phyloP scores from a whole-genome alignment of 2,797 vertebrate genomes.

The Aulostomus chinensis region DNA sequence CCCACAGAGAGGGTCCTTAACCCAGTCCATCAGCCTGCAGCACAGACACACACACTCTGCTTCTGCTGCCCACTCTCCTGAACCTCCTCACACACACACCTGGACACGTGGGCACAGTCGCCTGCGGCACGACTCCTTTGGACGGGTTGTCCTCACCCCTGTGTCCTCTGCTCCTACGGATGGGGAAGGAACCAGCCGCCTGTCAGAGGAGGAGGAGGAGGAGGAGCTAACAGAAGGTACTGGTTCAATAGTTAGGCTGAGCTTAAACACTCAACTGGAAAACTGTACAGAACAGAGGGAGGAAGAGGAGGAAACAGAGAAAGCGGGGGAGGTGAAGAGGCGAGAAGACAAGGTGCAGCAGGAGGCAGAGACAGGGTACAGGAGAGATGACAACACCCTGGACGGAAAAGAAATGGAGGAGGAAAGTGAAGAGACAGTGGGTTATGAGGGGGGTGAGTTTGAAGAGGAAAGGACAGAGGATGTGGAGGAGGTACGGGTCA shows the following conservation, averaged over 20 bases:
- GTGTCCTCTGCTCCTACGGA: slow-evolving; percentile 8
- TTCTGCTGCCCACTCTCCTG: background rate
- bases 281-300: slow-evolving; percentile 5
- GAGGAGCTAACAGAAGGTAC: slow-evolving; percentile 21
- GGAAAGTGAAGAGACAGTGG: slow-evolving; percentile 3
- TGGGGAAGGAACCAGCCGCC: background rate
- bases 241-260: background rate
- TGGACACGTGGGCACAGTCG: slow-evolving; percentile 12
- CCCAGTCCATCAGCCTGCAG: slow-evolving; percentile 74
- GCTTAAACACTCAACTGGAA: background rate
- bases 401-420: slow-evolving; percentile 16
- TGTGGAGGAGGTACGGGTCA: slow-evolving; percentile 46
- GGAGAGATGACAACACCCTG: background rate
- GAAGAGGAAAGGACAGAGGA: slow-evolving; percentile 15
- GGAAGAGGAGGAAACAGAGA: slow-evolving; percentile 2
- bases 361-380: background rate
- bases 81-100: background rate
- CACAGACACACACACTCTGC: slow-evolving; percentile 33
- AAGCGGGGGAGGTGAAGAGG: slow-evolving; percentile 1
- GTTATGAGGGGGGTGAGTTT: slow-evolving; percentile 12
- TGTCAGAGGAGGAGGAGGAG: background rate
- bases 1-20: slow-evolving; percentile 80
- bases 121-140: slow-evolving; percentile 18
- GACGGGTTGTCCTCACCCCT: slow-evolving; percentile 15
- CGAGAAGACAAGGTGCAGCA: background rate